Evolutionary conservation across 2,113 vertebrate genomes (phyloP), one percentile per base, ranked within the genome.

Genomic region (Empidonax traillii): DNA sequence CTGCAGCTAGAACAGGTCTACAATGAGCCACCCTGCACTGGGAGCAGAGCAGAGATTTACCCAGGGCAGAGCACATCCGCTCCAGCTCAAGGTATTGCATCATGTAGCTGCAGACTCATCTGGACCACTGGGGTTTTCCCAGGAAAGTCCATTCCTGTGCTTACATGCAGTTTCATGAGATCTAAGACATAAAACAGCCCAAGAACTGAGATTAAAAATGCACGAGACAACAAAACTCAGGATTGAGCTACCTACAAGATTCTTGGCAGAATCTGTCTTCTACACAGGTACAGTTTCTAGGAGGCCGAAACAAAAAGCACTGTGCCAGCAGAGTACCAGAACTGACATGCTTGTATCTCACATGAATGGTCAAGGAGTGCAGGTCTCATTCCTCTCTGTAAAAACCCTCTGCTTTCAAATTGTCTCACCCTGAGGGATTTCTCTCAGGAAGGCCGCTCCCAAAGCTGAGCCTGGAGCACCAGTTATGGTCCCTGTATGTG

Each of bases 321-420:
- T 24, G 55, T 37, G 16, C 7, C n/a, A 56, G n/a, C 0, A 69
- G 19, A 3, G 2, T 22, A 24, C 13, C 9, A 58, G 25, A 30
- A 58, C 3, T 53, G 14, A 17, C 9, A 7, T 3, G 14, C 31
- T 71, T 44, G 28, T 7, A 91, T 25, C 8, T 5, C 35, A 51
- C 17, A 46, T 0, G 71, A 1, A 0, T 12, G 9, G 8, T 27
- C 21, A 69, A n/a, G 30, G 8, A 76, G 4, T 14, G 7, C 28
- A 56, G 46, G 25, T 37, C 46, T 84, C 37, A 17, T 15, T 83
- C 4, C 39, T 63, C 23, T 31, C 49, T 27, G 41, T 23, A 65
- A 69, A 78, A 49, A 2, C 2, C 1, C 17, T 53, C 22, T 82
- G 23, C 49, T 73, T 41, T 66, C 51, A 47, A 44, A 41, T 0